Evolutionary conservation across 2,113 vertebrate species (phyloP).

Genomic region (Microcebus murinus): DNA sequence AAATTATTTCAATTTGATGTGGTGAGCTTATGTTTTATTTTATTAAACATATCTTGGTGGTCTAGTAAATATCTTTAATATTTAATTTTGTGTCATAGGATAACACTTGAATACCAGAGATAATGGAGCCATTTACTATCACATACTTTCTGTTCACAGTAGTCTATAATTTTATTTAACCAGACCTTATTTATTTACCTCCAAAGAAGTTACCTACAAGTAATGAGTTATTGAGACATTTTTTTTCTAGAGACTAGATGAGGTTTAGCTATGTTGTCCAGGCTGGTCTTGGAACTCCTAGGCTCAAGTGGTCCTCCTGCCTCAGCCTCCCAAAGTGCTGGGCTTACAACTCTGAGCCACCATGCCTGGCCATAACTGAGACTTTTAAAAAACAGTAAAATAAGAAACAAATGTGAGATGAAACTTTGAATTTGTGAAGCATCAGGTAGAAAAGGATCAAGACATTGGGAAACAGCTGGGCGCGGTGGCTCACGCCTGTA

Average conservation of each 20-base stretch:
- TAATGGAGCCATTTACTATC: background rate
- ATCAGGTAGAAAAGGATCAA: background rate
- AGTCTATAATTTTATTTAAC: slow-evolving; percentile 7
- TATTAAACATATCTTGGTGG: background rate
- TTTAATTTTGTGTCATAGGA: slow-evolving; percentile 24
- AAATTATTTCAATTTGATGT: background rate
- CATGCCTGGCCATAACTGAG: background rate
- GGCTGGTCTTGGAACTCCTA: too few species aligned
- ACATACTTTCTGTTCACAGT: background rate
- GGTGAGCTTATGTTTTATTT: background rate
- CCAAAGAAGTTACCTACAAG: background rate
- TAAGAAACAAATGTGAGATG: background rate
- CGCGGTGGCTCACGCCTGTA: too few species aligned
- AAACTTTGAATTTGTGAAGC: background rate
- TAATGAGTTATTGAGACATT: background rate
- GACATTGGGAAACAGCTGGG: background rate
- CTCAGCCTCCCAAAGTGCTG: too few species aligned
- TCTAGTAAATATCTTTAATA: slow-evolving; percentile 3
- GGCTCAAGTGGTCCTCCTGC: too few species aligned
- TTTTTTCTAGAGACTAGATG: too few species aligned
- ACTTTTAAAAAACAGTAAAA: background rate
- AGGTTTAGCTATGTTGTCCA: too few species aligned
- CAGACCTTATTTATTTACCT: slow-evolving; percentile 8
- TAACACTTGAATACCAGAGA: background rate
- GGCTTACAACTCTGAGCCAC: too few species aligned